Percentiles rank a stretch among this genome's conserved stretches.
Conservation (phyloP, 2,113 vertebrate genomes). For the Gnathonemus longibarbis region DNA sequence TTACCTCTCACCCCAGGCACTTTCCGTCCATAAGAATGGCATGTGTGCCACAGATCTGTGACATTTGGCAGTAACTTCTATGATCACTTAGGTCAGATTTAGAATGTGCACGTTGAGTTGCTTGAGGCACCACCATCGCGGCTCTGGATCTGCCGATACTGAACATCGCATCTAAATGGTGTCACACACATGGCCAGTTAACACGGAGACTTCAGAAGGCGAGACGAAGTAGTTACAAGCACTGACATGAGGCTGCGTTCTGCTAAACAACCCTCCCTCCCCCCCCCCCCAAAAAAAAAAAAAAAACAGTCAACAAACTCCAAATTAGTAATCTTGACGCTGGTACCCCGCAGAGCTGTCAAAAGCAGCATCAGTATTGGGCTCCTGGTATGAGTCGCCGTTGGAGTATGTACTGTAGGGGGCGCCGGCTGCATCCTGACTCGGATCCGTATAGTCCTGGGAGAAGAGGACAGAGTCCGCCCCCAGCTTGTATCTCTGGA, state of each 20-base stretch:
- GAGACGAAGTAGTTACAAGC: conserved; percentile 38
- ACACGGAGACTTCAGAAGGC: conserved; percentile 21
- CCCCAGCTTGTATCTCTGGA: conserved; percentile 83
- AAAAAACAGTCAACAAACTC: not conserved
- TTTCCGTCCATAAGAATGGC: not conserved
- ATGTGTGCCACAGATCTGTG: not conserved
- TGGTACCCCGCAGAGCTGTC: conserved; percentile 80
- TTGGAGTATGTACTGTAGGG: conserved; percentile 76
- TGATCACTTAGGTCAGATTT: not conserved
- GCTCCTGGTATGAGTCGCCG: conserved; percentile 69
- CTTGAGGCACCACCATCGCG: not conserved
- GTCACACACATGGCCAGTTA: conserved; percentile 25
- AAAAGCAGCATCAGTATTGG: conserved; percentile 58
- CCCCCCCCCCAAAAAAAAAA: not conserved
- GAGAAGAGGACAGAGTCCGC: conserved; percentile 95
- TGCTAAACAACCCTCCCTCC: not conserved
- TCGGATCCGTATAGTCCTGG: conserved; percentile 94
- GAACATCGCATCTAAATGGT: not conserved
- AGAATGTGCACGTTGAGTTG: not conserved
- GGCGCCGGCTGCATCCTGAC: conserved; percentile 75
- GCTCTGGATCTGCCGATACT: not conserved
- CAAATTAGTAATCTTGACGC: conserved; percentile 79
- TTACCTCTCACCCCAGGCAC: not conserved
- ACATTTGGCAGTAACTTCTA: not conserved
- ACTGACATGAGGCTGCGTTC: conserved; percentile 5